Evolutionary conservation across 1,140 invertebrate species (phyloP).

Genomic region (Pachypeltis micranthus): DNA sequence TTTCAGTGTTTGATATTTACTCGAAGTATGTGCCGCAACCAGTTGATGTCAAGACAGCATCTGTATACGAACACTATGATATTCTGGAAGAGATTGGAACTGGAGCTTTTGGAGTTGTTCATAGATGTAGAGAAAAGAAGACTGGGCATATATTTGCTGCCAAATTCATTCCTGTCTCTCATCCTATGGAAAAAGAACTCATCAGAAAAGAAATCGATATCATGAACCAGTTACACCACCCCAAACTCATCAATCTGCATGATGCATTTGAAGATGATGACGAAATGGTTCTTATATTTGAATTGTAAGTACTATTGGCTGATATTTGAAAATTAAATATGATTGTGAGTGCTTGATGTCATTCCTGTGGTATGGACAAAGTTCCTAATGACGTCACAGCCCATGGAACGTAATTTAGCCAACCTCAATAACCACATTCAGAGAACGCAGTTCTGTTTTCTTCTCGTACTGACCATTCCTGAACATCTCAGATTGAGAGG

Average conservation of each 20-base stretch:
- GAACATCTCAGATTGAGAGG: no score
- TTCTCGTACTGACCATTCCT: no score
- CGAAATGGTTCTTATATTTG: constrained; percentile 97
- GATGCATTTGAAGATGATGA: constrained; percentile 99
- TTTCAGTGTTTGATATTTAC: constrained; percentile 86
- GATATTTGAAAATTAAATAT: no score
- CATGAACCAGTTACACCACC: constrained; percentile 97
- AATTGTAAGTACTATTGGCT: constrained; percentile 86
- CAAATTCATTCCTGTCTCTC: constrained; percentile 95
- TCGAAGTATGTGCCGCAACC: constrained; percentile 93
- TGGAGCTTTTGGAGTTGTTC: constrained; percentile 97
- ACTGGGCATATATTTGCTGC: constrained; percentile 97
- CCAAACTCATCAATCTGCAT: constrained; percentile 92
- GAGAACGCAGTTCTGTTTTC: no score
- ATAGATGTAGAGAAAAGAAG: constrained; percentile 87
- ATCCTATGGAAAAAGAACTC: constrained; percentile 89
- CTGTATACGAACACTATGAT: constrained; percentile 96
- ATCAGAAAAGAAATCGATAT: constrained; percentile 98
- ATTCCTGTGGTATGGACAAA: no score
- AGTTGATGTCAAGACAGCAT: constrained; percentile 87
- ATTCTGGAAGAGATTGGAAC: constrained; percentile 98
- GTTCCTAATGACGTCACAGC: no score
- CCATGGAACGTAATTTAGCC: no score
- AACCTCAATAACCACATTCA: no score
- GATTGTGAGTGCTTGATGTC: no score